Base-by-base conservation (phyloP, 2,888 invertebrate genomes). In the Hyles lineata region DNA sequence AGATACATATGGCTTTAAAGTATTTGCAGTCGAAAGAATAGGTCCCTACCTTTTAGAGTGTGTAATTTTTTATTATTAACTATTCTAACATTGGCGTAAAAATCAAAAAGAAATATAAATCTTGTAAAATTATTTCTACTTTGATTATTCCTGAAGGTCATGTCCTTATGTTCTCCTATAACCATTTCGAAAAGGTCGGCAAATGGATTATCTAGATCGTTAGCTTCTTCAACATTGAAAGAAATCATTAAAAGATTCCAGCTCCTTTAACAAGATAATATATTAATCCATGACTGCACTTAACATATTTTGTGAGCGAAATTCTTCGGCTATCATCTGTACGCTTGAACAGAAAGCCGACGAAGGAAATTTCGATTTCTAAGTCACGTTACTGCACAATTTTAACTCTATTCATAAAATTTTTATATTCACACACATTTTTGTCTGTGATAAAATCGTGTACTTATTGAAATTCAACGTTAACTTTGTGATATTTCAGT, bases 361-460 rank as follows among this genome's bases (percentile, higher is more conserved):
- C 67, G 67, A 11, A 21, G 67, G 63, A 67, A 50, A 67, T 50
- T 67, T 67, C 50, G 25, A 67, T 67, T 67, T 63, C 43, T 67
- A 50, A 67, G 67, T 50, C 43, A 50, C 50, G 50, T 67, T 67
- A 50, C 67, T 50, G 67, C 67, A 67, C 43, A 25, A 67, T 67
- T 67, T 67, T 67, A 67, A 67, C 50, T 50, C 67, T 67, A 67
- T 67, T 67, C 67, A 67, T 50, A 67, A 50, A 67, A 67, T 21
- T 23, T 23, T 67, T 43, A 67, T 50, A 25, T 23, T 50, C 67
- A 35, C 21, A 17, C 23, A 17, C 50, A 50, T 67, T 67, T 67
- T 50, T 25, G 67, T 67, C 50, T 23, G 50, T 23, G 23, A 50
- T 35, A 62, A 43, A 23, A 21, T 67, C 21, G 43, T 67, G 63